Evolutionary conservation across 2,113 vertebrate genomes (phyloP), one percentile per base, ranked within the genome.

Genomic region (Rhabdomys dilectus): DNA sequence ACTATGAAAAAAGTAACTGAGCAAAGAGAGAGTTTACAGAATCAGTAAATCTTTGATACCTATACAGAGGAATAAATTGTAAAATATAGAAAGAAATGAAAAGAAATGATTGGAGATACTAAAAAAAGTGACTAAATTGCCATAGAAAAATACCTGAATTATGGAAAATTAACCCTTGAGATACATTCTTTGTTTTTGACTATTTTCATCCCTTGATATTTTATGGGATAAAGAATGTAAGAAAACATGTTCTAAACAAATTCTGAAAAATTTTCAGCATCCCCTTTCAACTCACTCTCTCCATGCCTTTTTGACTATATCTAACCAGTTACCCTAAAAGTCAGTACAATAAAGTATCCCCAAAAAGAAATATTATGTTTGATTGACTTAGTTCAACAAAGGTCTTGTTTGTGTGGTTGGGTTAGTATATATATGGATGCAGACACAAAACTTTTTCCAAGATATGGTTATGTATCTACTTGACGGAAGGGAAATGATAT

Each of bases 361-460:
- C 22, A 66, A 91, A 77, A 73, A 21, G 19, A 87, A 92, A 75
- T 70, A 53, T 7, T 89, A 82, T 11, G 3, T 88, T 93, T 51
- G 3, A 29, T 42, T 62, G 48, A 17, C 24, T 42, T 45, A 64
- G 16, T 89, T 9, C 1, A n/a, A 58, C 39, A 78, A 56, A 19
- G 6, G 13, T 21, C 45, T 62, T 39, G 19, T 73, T 39, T 73
- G 72, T 73, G n/a, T 73, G 72, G 19, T 9, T 73, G 3, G 19
- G 70, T 56, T 7, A 73, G 0, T 15, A 16, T 36, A 2, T 48
- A 2, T 8, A 22, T 56, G 31, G 12, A 11, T 13, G 36, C 10
- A 17, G 4, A 72, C 3, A n/a, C 3, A 91, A 75, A 8, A 75
- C 22, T 16, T 88, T 94, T 1, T 9, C 13, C 17, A 95, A 70